Percentiles rank a stretch among this genome's conserved stretches.
Evolutionary conservation across 2,797 vertebrate species (phyloP).

Genomic region (Caiman crocodilus): DNA sequence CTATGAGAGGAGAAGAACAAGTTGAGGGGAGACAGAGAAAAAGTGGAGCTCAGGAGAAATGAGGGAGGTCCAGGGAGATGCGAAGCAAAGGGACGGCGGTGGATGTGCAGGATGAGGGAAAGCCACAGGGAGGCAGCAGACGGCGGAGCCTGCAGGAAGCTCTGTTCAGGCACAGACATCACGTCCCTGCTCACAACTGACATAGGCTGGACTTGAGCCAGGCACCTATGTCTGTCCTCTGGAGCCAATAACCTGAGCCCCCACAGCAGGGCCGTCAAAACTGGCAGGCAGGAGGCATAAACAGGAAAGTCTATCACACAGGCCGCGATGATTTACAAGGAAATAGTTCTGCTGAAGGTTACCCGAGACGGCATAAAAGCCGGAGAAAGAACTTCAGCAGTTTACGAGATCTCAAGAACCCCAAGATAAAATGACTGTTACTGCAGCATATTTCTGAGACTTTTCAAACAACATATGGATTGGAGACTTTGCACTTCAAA

Average conservation of each 20-base stretch:
- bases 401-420: neutral
- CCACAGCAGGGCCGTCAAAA: neutral
- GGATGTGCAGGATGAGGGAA: neutral
- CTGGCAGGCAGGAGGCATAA: neutral
- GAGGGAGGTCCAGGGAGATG: neutral
- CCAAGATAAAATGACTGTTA: neutral
- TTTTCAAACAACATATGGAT: neutral
- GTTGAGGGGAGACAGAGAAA: too few species aligned
- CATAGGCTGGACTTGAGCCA: neutral
- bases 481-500: neutral
- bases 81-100: neutral
- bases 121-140: neutral
- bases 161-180: neutral
- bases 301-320: neutral
- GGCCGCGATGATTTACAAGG: neutral
- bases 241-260: neutral
- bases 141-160: rapidly evolving
- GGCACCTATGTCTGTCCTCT: neutral
- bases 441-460: neutral
- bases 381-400: neutral
- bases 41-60: neutral
- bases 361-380: neutral
- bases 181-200: neutral
- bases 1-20: too few species aligned
- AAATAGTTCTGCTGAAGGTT: neutral